Percentiles rank a stretch among this genome's conserved stretches.
Evolutionary conservation across 2,888 invertebrate species (phyloP).

Genomic region (Acronicta psi): DNA sequence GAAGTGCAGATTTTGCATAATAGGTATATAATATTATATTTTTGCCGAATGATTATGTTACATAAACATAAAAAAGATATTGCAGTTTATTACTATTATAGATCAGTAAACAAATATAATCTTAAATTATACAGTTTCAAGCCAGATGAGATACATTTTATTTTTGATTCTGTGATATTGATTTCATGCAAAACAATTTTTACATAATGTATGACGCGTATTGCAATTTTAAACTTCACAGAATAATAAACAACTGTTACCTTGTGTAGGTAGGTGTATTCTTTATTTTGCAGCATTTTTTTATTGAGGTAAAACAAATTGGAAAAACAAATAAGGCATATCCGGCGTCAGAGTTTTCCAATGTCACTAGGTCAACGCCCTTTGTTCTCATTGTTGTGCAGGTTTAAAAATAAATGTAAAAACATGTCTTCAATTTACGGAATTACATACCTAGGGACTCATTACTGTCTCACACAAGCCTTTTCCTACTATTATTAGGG

Average conservation of each 20-base stretch:
- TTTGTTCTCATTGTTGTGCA: background rate
- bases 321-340: conserved; percentile 9
- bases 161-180: conserved; percentile 41
- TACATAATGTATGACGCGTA: conserved; percentile 2
- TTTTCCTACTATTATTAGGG: no score
- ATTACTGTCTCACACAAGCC: background rate
- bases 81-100: no score
- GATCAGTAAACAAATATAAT: no score
- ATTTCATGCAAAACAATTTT: conserved; percentile 31
- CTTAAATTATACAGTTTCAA: conserved; percentile 2
- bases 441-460: background rate
- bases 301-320: background rate
- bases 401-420: conserved; percentile 1
- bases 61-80: background rate
- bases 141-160: conserved; percentile 41
- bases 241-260: background rate
- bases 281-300: background rate
- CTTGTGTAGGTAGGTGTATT: background rate
- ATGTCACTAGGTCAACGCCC: conserved; percentile 21
- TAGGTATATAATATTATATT: background rate
- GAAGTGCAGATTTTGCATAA: conserved; percentile 17
- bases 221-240: background rate
- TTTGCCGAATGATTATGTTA: background rate
- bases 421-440: background rate
- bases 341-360: conserved; percentile 16